Evolutionary conservation across 2,797 vertebrate genomes (phyloP).

Genomic region (Staurois parvus): DNA sequence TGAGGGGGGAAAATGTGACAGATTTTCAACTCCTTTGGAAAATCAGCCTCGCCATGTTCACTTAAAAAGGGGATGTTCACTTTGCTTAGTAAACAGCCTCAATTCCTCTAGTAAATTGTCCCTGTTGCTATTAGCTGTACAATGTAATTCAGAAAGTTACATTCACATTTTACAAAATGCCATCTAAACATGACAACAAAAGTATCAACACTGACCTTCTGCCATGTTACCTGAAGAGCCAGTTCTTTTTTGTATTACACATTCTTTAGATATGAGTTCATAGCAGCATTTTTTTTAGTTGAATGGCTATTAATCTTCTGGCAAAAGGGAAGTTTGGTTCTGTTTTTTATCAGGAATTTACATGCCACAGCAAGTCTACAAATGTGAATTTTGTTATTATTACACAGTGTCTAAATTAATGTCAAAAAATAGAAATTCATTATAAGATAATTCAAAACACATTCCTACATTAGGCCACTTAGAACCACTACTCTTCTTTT

Average conservation of each 20-base stretch:
- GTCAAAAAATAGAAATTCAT: constrained; percentile 17
- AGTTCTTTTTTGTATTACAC: constrained; percentile 36
- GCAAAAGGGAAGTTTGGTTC: constrained; percentile 22
- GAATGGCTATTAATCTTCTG: constrained; percentile 49
- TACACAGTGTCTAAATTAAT: constrained; percentile 9
- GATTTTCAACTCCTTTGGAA: too few relatives aligned
- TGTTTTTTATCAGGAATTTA: constrained; percentile 50
- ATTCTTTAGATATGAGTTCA: constrained; percentile 56
- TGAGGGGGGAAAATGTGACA: too few relatives aligned
- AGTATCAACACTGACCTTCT: constrained; percentile 47
- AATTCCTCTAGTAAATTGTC: too few relatives aligned
- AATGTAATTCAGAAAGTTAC: too few relatives aligned
- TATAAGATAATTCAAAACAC: constrained; percentile 15
- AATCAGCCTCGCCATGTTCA: too few relatives aligned
- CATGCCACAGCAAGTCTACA: constrained; percentile 41
- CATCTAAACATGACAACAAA: constrained; percentile 53
- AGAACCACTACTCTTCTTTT: not conserved
- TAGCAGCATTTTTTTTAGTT: constrained; percentile 51
- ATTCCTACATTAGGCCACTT: not conserved
- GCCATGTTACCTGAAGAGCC: constrained; percentile 18
- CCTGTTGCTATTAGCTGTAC: too few relatives aligned
- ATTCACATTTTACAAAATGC: not conserved
- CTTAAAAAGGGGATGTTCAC: too few relatives aligned
- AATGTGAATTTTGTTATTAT: constrained; percentile 40
- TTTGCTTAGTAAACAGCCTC: too few relatives aligned